These are phyloP conservation scores for Eudemis profundana DNA, from an alignment of 2,888 invertebrate genomes.

Conservation along the genomic window DNA sequence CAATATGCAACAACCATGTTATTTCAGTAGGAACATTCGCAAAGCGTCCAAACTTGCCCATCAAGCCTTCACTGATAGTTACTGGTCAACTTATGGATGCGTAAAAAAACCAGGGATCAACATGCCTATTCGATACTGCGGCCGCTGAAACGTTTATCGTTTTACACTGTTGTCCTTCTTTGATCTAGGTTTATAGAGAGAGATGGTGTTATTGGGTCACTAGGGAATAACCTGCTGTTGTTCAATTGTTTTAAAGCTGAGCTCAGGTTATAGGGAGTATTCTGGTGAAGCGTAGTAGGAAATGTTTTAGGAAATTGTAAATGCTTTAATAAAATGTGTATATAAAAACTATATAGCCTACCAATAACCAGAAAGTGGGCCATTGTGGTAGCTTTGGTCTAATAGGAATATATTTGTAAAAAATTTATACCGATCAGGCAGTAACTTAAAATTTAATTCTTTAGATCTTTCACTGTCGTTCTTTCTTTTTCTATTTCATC, in stretches of 20 bases:
- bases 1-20: background rate
- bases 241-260: conserved; percentile 32
- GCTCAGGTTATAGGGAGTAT: conserved; percentile 21
- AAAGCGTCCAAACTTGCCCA: conserved; percentile 26
- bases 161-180: conserved; percentile 28
- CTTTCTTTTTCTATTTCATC: too few relatives aligned
- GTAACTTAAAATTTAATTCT: too few relatives aligned
- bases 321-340: too few relatives aligned
- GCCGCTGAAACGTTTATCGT: conserved; percentile 6
- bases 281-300: background rate
- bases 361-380: too few relatives aligned
- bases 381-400: too few relatives aligned
- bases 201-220: conserved; percentile 23
- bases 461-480: too few relatives aligned
- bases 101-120: conserved; percentile 36
- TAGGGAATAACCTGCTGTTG: conserved; percentile 14
- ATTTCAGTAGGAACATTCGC: conserved; percentile 9
- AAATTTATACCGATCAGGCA: too few relatives aligned
- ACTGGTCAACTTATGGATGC: conserved; percentile 43
- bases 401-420: too few relatives aligned
- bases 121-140: conserved; percentile 10
- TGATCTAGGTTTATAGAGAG: conserved; percentile 18
- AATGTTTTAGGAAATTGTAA: conserved; percentile 1
- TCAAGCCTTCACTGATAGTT: conserved; percentile 33
- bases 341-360: too few relatives aligned